phyloP scores from a whole-genome alignment of 2,888 invertebrate species.

The Folsomia manolachei region DNA sequence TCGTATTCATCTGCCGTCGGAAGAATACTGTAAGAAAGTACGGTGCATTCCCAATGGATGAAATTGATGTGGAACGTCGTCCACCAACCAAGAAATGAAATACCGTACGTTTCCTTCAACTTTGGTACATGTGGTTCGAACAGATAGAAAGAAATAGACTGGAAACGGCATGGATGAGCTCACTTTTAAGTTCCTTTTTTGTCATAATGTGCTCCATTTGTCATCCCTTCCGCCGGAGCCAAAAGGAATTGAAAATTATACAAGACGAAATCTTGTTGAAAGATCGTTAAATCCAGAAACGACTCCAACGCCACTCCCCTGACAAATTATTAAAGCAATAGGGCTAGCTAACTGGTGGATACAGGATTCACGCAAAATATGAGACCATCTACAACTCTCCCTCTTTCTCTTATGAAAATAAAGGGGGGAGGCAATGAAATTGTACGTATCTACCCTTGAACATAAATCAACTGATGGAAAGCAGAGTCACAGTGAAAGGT shows the following conservation, averaged over 20 bases:
- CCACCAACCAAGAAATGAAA: too few species aligned
- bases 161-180: background rate
- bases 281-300: constrained; percentile 2
- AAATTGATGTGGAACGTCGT: background rate
- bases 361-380: constrained; percentile 1
- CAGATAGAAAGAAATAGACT: background rate
- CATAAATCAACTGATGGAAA: background rate
- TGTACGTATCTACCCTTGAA: background rate
- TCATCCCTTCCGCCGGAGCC: background rate
- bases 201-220: background rate
- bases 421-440: background rate
- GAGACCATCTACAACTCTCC: background rate
- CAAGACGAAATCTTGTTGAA: background rate
- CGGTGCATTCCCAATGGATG: background rate
- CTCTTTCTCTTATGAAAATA: background rate
- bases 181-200: background rate
- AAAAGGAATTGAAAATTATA: constrained; percentile 1
- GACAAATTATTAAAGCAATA: constrained; percentile 6
- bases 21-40: background rate
- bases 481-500: background rate
- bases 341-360: too few species aligned
- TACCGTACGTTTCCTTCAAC: too few species aligned
- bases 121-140: too few species aligned
- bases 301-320: background rate
- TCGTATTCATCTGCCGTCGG: background rate